Base-by-base conservation (phyloP, 2,888 invertebrate genomes). In the Drosophila testacea region DNA sequence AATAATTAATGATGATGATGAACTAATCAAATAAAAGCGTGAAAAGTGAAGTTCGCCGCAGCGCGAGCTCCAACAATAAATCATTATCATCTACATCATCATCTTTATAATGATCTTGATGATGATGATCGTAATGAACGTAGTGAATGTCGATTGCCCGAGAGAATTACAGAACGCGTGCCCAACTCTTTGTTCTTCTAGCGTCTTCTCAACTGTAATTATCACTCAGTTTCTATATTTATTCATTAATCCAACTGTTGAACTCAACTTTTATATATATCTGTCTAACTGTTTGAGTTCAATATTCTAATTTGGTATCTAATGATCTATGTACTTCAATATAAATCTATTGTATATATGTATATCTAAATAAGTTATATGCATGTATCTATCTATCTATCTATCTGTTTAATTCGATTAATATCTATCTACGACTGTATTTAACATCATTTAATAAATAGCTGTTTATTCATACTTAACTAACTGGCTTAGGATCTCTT, bases 1-100 rank as follows among this genome's bases (percentile, higher is more conserved):
- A 79, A 83, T 81, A 79, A 85, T 88, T 79, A 88, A 85, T 85
- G 83, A 77, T 75, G 88, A 88, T 88, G 83, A 78, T 79, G 81
- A 81, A 79, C 83, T 67, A 74, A 85, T 83, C 88, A 79, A 88
- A 84, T 84, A 77, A 73, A 83, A 79, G 88, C 88, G 88, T 85
- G 84, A 87, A 84, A 87, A 82, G 73, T 77, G 66, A 77, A 64
- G 68, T 66, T 77, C 46, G 56, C 16, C 38, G 22, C n/a, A 54
- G 38, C 9, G 28, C 34, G 7, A 47, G 46, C 64, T 46, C 3
- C 48, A 54, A 60, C 44, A 22, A 77, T 64, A 47, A 72, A 73
- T 73, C 62, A 72, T 67, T 6, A 46, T 47, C 38, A 54, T 47
- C 32, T 22, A 50, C 13, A 44, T 41, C 13, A 69, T 52, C 9